Conservation (phyloP, 2,113 vertebrate species). For the Oreochromis niloticus region DNA sequence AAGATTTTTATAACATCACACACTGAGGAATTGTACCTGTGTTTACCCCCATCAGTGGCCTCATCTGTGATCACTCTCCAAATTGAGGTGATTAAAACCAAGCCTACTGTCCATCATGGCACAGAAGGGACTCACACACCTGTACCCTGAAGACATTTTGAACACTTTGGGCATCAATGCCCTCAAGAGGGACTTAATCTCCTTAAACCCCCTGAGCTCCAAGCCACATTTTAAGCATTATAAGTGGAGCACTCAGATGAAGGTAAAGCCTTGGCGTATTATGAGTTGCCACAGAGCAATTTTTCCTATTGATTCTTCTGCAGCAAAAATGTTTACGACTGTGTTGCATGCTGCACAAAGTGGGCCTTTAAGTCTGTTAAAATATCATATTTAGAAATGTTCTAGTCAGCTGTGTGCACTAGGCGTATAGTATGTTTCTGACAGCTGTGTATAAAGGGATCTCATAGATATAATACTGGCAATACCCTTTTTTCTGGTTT, state of each 20-base stretch:
- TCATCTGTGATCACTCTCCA: neutral
- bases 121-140: neutral
- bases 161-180: neutral
- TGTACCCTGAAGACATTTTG: neutral
- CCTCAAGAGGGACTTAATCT: neutral
- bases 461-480: neutral
- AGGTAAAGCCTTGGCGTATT: neutral
- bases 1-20: neutral
- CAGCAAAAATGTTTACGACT: neutral
- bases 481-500: neutral
- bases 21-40: neutral
- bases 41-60: neutral
- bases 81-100: neutral
- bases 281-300: neutral
- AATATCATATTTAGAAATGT: neutral
- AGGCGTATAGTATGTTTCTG: neutral
- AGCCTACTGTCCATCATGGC: neutral
- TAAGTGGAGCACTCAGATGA: neutral
- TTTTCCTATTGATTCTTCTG: neutral
- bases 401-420: neutral
- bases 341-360: neutral
- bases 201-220: neutral
- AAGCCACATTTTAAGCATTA: neutral
- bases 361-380: neutral
- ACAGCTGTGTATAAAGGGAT: neutral